Percentiles rank a stretch among this genome's conserved stretches.
Evolutionary conservation across 2,888 invertebrate species (phyloP).

Genomic region (Phengaris alcon): DNA sequence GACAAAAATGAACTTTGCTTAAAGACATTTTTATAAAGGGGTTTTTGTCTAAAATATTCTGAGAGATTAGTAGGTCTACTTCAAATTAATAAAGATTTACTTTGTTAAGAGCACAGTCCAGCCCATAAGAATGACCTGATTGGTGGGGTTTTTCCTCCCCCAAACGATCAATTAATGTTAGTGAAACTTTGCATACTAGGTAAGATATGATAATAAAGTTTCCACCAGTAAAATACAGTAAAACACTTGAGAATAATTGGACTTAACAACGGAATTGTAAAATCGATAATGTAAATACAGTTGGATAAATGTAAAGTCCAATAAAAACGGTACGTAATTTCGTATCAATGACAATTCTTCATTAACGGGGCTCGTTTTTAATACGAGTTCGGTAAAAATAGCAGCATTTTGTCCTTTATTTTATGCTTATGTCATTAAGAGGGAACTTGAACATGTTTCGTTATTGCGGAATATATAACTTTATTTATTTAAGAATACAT

Average conservation of each 20-base stretch:
- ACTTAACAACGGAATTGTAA: background rate
- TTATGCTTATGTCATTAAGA: background rate
- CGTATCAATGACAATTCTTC: conserved; percentile 19
- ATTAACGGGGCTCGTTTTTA: conserved; percentile 22
- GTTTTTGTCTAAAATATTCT: background rate
- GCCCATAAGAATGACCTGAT: too few relatives aligned
- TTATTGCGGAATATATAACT: background rate
- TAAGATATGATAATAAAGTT: too few relatives aligned
- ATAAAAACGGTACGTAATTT: conserved; percentile 13
- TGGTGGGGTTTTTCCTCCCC: too few relatives aligned
- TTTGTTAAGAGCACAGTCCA: too few relatives aligned
- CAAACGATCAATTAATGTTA: too few relatives aligned
- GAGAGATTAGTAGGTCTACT: background rate
- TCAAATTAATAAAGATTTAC: too few relatives aligned
- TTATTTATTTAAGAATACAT: background rate
- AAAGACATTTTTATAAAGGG: background rate
- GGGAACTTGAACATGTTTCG: background rate
- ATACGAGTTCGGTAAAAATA: conserved; percentile 5
- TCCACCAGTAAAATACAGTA: background rate
- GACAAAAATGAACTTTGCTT: background rate
- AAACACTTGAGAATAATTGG: background rate
- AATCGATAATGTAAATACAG: conserved; percentile 14
- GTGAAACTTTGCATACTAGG: too few relatives aligned
- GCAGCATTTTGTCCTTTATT: conserved; percentile 3
- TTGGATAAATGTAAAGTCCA: conserved; percentile 7